Conservation (phyloP, 2,113 vertebrate genomes). For the Psettodes erumei region DNA sequence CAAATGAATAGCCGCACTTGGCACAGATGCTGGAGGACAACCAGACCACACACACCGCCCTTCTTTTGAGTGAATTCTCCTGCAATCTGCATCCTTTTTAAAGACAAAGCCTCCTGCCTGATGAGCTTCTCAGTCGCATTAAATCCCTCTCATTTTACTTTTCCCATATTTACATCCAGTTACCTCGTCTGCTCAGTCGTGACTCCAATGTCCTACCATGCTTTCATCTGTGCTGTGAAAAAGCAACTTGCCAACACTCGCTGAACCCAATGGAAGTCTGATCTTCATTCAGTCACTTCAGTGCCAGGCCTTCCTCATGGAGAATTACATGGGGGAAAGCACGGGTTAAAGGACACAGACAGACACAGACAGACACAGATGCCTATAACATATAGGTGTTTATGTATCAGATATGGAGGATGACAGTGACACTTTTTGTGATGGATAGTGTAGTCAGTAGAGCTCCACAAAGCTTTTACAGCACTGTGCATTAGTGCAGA, state of each 20-base stretch:
- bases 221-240: not conserved
- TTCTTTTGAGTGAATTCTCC: not conserved
- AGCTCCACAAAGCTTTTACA: not conserved
- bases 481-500: too few relatives aligned
- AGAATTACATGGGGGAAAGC: not conserved
- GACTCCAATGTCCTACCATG: not conserved
- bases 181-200: not conserved
- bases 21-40: conserved; percentile 41
- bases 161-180: not conserved
- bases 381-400: not conserved
- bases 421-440: too few relatives aligned
- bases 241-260: not conserved
- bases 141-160: not conserved
- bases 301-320: not conserved
- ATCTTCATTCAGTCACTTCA: not conserved
- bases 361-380: too few relatives aligned
- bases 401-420: not conserved
- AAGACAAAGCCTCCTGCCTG: not conserved
- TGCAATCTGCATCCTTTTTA: not conserved
- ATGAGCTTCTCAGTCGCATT: not conserved
- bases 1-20: conserved; percentile 28
- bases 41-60: conserved; percentile 29
- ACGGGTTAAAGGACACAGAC: not conserved
- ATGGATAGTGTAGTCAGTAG: too few relatives aligned
- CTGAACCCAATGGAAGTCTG: not conserved